Percentiles rank a stretch among this genome's conserved stretches.
Evolutionary conservation across 2,888 invertebrate species (phyloP).

Genomic region (Chymomyza amoena): DNA sequence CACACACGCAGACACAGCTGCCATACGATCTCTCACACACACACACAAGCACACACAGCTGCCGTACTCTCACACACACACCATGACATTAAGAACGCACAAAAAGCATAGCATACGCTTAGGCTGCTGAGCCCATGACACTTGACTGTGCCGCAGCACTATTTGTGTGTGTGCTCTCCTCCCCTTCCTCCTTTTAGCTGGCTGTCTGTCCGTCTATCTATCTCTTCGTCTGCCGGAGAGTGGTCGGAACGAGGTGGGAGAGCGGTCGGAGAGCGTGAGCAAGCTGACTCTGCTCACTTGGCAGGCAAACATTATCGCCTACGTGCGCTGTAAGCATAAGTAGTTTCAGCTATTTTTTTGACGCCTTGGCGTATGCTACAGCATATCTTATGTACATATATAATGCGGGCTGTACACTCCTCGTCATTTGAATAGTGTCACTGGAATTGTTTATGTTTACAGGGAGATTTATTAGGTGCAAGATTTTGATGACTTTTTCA

Average conservation of each 20-base stretch:
- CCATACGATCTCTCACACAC: background rate
- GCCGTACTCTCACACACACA: background rate
- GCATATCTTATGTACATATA: background rate
- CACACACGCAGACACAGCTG: slow-evolving; percentile 14
- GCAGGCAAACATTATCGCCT: slow-evolving; percentile 73
- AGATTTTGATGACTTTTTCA: too few species aligned
- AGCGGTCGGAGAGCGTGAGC: background rate
- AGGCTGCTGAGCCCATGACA: slow-evolving; percentile 38
- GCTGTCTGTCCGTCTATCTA: background rate
- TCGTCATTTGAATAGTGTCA: too few species aligned
- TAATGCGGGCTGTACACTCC: slow-evolving; percentile 14
- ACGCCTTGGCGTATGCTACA: slow-evolving; percentile 33
- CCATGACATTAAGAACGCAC: background rate
- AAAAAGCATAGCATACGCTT: slow-evolving; percentile 16
- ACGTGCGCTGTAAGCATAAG: slow-evolving; percentile 72
- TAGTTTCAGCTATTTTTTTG: slow-evolving; percentile 34
- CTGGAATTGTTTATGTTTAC: too few species aligned
- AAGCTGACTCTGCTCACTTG: slow-evolving; percentile 42
- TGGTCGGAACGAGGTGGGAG: background rate
- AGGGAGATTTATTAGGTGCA: too few species aligned
- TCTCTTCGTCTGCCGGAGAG: background rate
- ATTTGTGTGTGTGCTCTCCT: slow-evolving; percentile 19
- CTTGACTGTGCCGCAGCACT: slow-evolving; percentile 55
- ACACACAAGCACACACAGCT: background rate
- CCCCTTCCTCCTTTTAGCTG: background rate